Evolutionary conservation across 2,113 vertebrate genomes (phyloP).

Genomic region (Columba janthina): DNA sequence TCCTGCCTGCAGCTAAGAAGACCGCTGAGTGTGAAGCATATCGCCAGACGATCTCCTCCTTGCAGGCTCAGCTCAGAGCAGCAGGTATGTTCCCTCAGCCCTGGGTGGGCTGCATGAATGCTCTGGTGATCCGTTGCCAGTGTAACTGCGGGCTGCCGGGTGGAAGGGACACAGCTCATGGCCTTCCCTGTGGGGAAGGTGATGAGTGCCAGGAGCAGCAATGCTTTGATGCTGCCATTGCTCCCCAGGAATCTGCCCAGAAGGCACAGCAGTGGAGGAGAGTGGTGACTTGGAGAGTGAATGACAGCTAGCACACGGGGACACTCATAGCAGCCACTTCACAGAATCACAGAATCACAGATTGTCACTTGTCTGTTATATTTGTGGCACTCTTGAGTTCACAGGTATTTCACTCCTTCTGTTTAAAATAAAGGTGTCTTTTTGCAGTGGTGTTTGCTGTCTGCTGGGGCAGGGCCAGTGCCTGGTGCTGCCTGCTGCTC

Average conservation of each 20-base stretch:
- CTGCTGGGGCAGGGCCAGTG: neutral
- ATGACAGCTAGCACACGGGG: neutral
- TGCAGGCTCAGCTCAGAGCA: conserved; percentile 23
- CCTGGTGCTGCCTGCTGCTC: neutral
- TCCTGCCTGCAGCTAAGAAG: conserved; percentile 5
- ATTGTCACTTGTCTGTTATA: neutral
- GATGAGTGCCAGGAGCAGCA: neutral
- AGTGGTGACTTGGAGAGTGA: neutral
- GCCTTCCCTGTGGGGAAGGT: neutral
- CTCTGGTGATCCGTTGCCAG: neutral
- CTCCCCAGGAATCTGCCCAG: neutral
- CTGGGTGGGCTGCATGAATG: neutral
- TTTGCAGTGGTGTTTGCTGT: neutral
- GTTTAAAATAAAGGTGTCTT: conserved; percentile 29
- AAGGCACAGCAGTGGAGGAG: neutral
- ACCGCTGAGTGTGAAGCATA: neutral
- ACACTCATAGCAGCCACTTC: too few species aligned
- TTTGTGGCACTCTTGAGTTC: neutral
- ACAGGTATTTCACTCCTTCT: neutral
- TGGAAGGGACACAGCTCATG: neutral
- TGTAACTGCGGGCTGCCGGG: neutral
- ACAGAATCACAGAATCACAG: too few species aligned
- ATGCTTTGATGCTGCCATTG: neutral
- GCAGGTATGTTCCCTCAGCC: neutral
- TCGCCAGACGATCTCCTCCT: neutral